Conservation (phyloP, 2,113 vertebrate species). For the Amblyornis subalaris region DNA sequence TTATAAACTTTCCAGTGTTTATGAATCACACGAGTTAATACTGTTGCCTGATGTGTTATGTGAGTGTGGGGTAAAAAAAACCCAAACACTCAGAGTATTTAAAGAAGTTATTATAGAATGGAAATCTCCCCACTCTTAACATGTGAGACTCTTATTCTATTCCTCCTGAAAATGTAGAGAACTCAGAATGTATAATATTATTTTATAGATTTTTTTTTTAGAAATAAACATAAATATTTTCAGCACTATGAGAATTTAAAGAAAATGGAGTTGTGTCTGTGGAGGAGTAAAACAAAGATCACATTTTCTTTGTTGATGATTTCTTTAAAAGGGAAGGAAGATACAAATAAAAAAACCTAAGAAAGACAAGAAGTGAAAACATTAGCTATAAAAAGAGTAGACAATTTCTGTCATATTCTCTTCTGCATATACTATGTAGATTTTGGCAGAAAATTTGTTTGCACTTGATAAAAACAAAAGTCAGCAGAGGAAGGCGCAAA, state of each 20-base stretch:
- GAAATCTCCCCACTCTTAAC: not conserved
- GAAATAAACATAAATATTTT: not conserved
- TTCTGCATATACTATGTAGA: not conserved
- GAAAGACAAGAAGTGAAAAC: not conserved
- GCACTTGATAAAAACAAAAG: not conserved
- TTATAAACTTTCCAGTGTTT: not conserved
- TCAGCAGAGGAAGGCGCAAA: not conserved
- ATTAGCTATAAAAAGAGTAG: not conserved
- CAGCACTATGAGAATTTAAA: not conserved
- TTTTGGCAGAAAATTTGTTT: not conserved
- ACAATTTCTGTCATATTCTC: not conserved
- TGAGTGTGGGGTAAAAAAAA: fast-evolving
- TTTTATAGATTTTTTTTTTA: not conserved
- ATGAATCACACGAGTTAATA: not conserved
- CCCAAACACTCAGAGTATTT: fast-evolving
- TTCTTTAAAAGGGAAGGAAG: not conserved
- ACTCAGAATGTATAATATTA: not conserved
- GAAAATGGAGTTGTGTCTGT: not conserved
- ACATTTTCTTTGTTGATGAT: not conserved
- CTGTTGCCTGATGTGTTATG: not conserved
- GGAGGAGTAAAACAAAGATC: not conserved
- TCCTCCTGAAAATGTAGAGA: not conserved
- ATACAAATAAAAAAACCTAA: not conserved
- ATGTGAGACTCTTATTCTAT: not conserved
- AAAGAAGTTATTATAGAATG: not conserved